Conservation (phyloP, 2,888 invertebrate species). For the Isoperla grammatica region DNA sequence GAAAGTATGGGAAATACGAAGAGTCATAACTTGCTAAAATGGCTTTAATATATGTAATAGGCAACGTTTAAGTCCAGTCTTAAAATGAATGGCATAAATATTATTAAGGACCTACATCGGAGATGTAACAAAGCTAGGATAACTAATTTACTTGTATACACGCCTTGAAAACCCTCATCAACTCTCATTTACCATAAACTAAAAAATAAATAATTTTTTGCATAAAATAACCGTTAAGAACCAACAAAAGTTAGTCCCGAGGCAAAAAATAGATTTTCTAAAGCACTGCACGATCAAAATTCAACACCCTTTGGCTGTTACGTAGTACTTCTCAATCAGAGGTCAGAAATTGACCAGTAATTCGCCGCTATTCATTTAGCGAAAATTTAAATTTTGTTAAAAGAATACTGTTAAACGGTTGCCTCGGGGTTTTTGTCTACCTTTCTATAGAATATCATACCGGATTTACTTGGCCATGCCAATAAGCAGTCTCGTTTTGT, state of each 20-base stretch:
- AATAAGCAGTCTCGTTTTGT: no score
- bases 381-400: neutral
- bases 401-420: neutral
- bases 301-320: no score
- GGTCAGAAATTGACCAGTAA: neutral
- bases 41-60: conserved; percentile 5
- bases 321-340: neutral
- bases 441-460: no score
- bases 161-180: neutral
- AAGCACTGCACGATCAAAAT: no score
- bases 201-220: neutral
- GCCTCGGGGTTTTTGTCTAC: no score
- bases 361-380: neutral
- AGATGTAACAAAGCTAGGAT: neutral
- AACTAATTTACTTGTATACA: neutral
- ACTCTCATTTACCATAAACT: neutral
- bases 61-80: neutral
- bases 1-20: no score
- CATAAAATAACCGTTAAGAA: conserved; percentile 5
- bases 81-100: conserved; percentile 4
- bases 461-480: no score
- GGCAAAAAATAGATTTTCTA: no score
- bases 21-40: neutral
- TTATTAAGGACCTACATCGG: neutral
- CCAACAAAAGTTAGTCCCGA: no score